phyloP scores from a whole-genome alignment of 2,797 vertebrate genomes.

The Lacerta viridis region DNA sequence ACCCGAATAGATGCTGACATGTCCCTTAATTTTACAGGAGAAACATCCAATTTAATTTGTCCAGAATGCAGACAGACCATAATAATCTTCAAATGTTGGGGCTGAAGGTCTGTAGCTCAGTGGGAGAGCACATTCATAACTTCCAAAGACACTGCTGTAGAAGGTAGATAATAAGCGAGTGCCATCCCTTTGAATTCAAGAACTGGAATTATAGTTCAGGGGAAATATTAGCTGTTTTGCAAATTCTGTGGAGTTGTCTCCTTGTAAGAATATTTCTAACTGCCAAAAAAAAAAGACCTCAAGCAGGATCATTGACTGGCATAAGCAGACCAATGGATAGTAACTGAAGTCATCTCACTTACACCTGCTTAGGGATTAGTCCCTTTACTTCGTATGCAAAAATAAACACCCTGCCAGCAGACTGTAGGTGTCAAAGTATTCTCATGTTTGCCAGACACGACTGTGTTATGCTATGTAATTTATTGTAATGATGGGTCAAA shows the following conservation, averaged over 20 bases:
- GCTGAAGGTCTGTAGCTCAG: background rate
- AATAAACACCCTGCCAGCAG: background rate
- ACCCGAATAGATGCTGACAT: background rate
- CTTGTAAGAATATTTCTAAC: background rate
- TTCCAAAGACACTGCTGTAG: background rate
- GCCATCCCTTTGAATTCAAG: constrained; percentile 2
- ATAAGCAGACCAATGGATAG: background rate
- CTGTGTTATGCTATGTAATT: constrained; percentile 69
- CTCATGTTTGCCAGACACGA: constrained; percentile 5
- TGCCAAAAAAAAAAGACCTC: constrained; percentile 22
- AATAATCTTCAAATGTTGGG: background rate
- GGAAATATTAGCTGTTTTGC: background rate
- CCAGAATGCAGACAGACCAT: background rate
- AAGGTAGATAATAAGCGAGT: background rate
- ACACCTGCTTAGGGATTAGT: constrained; percentile 41
- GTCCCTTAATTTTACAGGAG: background rate
- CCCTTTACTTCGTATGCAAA: constrained; percentile 44
- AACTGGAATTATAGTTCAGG: background rate
- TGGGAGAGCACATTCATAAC: too few species aligned
- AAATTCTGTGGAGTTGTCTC: background rate
- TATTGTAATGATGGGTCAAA: constrained; percentile 71
- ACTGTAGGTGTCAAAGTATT: constrained; percentile 17
- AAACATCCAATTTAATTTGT: background rate
- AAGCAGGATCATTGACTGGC: background rate
- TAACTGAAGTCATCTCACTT: constrained; percentile 41